Evolutionary conservation across 1,140 invertebrate species (phyloP).

Genomic region (Bombus pascuorum): DNA sequence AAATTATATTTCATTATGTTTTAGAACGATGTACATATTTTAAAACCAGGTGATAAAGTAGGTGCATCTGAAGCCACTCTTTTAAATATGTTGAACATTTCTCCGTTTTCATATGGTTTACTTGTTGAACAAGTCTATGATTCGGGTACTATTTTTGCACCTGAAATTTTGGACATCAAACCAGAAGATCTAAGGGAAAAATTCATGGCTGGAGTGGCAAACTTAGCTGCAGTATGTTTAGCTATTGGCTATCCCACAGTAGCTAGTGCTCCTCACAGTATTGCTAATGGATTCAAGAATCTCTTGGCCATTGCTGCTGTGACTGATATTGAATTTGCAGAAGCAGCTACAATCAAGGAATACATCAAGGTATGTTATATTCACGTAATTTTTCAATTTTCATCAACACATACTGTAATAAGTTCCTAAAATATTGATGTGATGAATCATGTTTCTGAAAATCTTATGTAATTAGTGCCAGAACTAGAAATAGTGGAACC

Average conservation of each 20-base stretch:
- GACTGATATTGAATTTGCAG: constrained; percentile 97
- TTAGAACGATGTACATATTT: constrained; percentile 96
- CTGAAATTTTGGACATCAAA: constrained; percentile 98
- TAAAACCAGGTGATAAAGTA: constrained; percentile 98
- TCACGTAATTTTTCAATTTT: not conserved
- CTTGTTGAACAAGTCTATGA: constrained; percentile 98
- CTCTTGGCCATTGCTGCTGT: constrained; percentile 97
- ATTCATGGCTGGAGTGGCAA: constrained; percentile 96
- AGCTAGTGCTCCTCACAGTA: constrained; percentile 97
- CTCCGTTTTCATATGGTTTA: constrained; percentile 99
- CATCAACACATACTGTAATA: not conserved
- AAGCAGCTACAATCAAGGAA: constrained; percentile 96
- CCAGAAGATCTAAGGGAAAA: constrained; percentile 95
- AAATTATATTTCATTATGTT: constrained; percentile 59
- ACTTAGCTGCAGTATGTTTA: constrained; percentile 97
- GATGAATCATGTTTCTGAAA: constrained; percentile 68
- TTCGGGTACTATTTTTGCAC: constrained; percentile 98
- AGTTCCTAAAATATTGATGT: constrained; percentile 16
- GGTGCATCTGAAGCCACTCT: constrained; percentile 99
- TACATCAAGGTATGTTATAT: constrained; percentile 88
- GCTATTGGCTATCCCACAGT: constrained; percentile 97
- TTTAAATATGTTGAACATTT: constrained; percentile 99
- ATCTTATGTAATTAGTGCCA: constrained; percentile 60
- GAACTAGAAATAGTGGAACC: constrained; percentile 81
- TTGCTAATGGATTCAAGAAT: constrained; percentile 99